A percentile compares a stretch with the other conserved stretches of the same genome.
Conservation (phyloP, 2,113 vertebrate genomes). For the Sorex fumeus region DNA sequence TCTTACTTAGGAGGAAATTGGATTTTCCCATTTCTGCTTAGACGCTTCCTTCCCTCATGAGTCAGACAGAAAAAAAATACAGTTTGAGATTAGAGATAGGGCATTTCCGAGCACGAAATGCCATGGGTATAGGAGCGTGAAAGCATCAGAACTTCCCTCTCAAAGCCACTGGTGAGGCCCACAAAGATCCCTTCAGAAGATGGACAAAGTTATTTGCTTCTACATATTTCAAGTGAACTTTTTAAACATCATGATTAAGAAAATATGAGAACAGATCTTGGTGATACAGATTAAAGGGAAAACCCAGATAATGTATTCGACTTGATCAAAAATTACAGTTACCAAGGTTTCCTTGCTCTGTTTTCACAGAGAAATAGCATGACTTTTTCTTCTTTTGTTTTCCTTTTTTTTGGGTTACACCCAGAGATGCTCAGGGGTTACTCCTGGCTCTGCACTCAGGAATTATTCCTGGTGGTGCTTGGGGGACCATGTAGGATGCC, state of each 20-base stretch:
- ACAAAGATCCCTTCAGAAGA: constrained; percentile 61
- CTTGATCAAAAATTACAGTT: constrained; percentile 65
- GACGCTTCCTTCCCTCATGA: constrained; percentile 68
- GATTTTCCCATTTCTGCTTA: constrained; percentile 68
- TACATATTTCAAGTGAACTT: neutral
- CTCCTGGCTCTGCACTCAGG: too few relatives aligned
- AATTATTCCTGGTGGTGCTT: too few relatives aligned
- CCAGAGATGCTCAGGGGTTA: too few relatives aligned
- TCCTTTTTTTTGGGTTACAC: neutral
- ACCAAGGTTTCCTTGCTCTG: constrained; percentile 44
- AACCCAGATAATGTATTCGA: constrained; percentile 19
- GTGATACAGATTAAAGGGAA: constrained; percentile 28
- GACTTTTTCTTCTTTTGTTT: constrained; percentile 6
- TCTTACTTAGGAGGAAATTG: constrained; percentile 56
- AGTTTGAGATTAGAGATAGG: constrained; percentile 68
- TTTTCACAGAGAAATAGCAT: constrained; percentile 19
- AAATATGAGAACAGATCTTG: constrained; percentile 59
- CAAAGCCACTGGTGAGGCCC: constrained; percentile 62
- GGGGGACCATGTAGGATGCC: too few relatives aligned
- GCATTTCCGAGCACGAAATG: constrained; percentile 75
- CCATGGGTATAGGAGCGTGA: constrained; percentile 35
- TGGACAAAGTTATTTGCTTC: constrained; percentile 64
- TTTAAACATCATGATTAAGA: constrained; percentile 49
- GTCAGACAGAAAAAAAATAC: constrained; percentile 63
- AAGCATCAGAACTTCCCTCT: constrained; percentile 73